These are phyloP conservation scores for Galerucella nymphaeae DNA, from an alignment of 2,888 invertebrate genomes.

Conservation along the genomic window DNA sequence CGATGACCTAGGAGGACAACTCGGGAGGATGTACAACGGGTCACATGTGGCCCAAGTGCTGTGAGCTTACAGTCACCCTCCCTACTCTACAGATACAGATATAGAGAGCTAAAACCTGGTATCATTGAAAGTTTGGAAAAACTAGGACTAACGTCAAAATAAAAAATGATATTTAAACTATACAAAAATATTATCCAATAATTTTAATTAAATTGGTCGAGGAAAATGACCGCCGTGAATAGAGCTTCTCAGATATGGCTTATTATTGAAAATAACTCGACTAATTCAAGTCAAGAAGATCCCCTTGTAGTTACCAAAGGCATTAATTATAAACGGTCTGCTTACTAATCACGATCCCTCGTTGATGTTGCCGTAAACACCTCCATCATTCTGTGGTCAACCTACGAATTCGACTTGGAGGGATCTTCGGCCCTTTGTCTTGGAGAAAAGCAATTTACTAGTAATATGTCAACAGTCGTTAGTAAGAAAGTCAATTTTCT, in stretches of 20 bases:
- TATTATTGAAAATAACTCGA: background rate
- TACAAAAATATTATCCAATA: too few species aligned
- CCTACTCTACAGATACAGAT: too few species aligned
- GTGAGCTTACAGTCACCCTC: too few species aligned
- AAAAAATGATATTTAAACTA: too few species aligned
- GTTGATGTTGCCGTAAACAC: slow-evolving; percentile 60
- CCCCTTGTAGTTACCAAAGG: slow-evolving; percentile 49
- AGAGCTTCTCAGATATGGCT: background rate
- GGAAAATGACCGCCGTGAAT: background rate
- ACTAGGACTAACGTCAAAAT: too few species aligned
- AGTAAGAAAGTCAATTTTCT: background rate
- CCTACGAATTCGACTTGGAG: slow-evolving; percentile 42
- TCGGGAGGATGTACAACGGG: too few species aligned
- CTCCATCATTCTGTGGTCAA: slow-evolving; percentile 59
- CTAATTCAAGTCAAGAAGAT: slow-evolving; percentile 40
- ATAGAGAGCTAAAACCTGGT: too few species aligned
- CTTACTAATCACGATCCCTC: slow-evolving; percentile 59
- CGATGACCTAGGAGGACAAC: too few species aligned
- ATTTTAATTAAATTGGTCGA: background rate
- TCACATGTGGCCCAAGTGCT: too few species aligned
- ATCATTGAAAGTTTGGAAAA: too few species aligned
- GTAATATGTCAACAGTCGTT: slow-evolving; percentile 11
- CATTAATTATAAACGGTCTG: slow-evolving; percentile 59
- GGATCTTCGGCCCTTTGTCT: slow-evolving; percentile 27
- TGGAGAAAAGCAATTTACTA: slow-evolving; percentile 16